phyloP scores from a whole-genome alignment of 1,140 invertebrate genomes.

The Araneus ventricosus region DNA sequence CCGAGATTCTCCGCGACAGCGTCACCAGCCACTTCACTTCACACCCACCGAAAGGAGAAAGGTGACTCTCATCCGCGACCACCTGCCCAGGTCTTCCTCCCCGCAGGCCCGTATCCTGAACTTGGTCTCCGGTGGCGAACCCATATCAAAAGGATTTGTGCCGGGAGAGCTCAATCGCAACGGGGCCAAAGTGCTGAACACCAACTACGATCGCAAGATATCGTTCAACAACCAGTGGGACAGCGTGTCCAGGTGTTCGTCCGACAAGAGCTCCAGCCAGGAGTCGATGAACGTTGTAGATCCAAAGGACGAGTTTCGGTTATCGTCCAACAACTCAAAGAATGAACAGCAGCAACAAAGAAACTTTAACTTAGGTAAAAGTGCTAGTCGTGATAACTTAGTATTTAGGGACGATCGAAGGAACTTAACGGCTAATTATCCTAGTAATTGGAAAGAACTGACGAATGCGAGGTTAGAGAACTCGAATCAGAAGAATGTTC shows the following conservation, averaged over 20 bases:
- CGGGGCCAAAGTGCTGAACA: conserved; percentile 28
- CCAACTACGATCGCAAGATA: conserved; percentile 57
- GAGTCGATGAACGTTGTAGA: conserved; percentile 68
- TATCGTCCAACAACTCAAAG: conserved; percentile 50
- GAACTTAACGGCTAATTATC: conserved; percentile 61
- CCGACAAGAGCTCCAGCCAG: conserved; percentile 64
- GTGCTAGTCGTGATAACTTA: conserved; percentile 62
- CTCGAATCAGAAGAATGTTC: conserved; percentile 58
- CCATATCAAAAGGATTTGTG: conserved; percentile 30
- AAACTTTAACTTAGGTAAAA: conserved; percentile 57
- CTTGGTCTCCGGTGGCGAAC: conserved; percentile 49
- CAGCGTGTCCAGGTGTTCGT: conserved; percentile 66
- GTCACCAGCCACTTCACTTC: conserved; percentile 44
- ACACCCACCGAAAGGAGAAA: conserved; percentile 75
- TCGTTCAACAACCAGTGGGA: conserved; percentile 48
- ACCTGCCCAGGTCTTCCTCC: conserved; percentile 59
- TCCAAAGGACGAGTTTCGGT: conserved; percentile 52
- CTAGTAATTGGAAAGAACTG: conserved; percentile 61
- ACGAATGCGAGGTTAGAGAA: conserved; percentile 57
- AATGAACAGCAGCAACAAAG: conserved; percentile 54
- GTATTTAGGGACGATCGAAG: conserved; percentile 64
- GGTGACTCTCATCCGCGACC: conserved; percentile 74
- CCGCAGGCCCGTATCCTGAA: conserved; percentile 56
- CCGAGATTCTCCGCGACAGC: conserved; percentile 54
- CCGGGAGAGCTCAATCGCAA: conserved; percentile 45